Evolutionary conservation across 2,888 invertebrate species (phyloP).

Genomic region (Stictocephala bisonia): DNA sequence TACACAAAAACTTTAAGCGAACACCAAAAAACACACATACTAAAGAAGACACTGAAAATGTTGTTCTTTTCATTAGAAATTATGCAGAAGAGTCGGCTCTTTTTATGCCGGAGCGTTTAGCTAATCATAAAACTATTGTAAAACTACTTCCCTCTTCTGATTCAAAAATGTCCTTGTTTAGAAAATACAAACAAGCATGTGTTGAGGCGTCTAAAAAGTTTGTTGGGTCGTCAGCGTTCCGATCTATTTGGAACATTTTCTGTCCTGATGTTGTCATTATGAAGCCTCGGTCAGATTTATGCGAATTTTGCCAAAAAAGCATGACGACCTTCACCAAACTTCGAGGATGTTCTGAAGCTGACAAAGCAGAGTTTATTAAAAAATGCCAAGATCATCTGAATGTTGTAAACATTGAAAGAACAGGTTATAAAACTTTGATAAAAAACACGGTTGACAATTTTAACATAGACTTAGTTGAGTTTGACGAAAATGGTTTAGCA

Average conservation of each 20-base stretch:
- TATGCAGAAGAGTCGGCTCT: too few relatives aligned
- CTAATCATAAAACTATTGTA: too few relatives aligned
- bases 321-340: constrained; percentile 2
- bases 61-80: too few relatives aligned
- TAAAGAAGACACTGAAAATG: too few relatives aligned
- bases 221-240: not conserved
- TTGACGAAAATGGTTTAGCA: not conserved
- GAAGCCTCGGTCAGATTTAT: constrained; percentile 27
- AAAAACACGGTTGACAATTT: constrained; percentile 14
- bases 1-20: constrained; percentile 9
- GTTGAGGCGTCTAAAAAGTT: not conserved
- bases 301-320: constrained; percentile 30
- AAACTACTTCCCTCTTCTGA: constrained; percentile 37
- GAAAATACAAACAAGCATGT: constrained; percentile 18
- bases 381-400: constrained; percentile 16
- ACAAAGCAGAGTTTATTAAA: constrained; percentile 17
- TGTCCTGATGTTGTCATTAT: constrained; percentile 29
- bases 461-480: not conserved
- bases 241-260: constrained; percentile 17
- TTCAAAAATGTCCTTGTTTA: constrained; percentile 1
- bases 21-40: constrained; percentile 13
- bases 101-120: too few relatives aligned
- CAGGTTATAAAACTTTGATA: constrained; percentile 12
- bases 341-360: constrained; percentile 1
- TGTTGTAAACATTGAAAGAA: constrained; percentile 14